phyloP scores from a whole-genome alignment of 2,888 invertebrate genomes.

The Epistrophe eligans region DNA sequence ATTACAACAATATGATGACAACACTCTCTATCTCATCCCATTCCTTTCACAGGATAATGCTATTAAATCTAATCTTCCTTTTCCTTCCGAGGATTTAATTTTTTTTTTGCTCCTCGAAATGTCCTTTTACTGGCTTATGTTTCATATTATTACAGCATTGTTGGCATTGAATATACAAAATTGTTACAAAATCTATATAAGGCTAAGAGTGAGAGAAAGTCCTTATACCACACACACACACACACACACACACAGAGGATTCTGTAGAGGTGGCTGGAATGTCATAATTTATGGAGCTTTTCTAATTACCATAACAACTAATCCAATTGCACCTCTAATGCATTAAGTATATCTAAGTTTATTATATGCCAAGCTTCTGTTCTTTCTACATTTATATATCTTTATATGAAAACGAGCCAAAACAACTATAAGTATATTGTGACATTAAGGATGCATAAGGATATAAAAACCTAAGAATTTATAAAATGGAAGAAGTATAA shows the following conservation, averaged over 20 bases:
- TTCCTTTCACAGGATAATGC: constrained; percentile 10
- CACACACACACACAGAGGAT: background rate
- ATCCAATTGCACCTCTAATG: constrained; percentile 70
- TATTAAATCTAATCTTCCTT: constrained; percentile 2
- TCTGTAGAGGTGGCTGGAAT: constrained; percentile 25
- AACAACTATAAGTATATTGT: background rate
- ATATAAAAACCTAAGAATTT: background rate
- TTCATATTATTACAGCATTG: constrained; percentile 7
- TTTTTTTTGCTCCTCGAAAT: background rate
- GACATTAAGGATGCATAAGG: background rate
- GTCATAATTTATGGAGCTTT: constrained; percentile 63
- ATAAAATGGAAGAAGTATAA: constrained; percentile 1
- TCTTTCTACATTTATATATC: no score
- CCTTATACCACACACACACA: background rate
- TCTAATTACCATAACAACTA: constrained; percentile 72
- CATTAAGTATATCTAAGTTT: constrained; percentile 38
- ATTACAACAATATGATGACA: constrained; percentile 55
- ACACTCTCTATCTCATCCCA: background rate
- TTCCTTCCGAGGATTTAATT: background rate
- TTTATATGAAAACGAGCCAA: background rate
- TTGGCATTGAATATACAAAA: constrained; percentile 50
- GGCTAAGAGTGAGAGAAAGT: background rate
- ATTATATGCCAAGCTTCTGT: constrained; percentile 9
- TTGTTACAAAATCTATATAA: constrained; percentile 6
- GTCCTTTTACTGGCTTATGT: constrained; percentile 2